Conservation (phyloP, 2,797 vertebrate genomes). For the Sarcophilus harrisii region DNA sequence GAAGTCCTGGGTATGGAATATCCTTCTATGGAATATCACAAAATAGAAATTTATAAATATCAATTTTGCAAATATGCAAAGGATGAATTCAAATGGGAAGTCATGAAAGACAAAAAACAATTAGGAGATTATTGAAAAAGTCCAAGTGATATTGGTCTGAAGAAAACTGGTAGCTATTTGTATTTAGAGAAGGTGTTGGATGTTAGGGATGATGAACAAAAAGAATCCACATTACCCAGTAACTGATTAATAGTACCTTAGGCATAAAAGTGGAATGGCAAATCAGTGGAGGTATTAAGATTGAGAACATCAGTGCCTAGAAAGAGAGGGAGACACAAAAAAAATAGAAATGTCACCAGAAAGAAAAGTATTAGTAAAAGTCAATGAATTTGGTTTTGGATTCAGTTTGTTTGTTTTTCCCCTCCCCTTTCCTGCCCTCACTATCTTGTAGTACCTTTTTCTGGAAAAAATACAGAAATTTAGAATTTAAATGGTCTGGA, state of each 20-base stretch:
- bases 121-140: neutral
- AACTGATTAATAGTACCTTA: neutral
- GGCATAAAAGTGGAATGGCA: neutral
- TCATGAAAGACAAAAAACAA: neutral
- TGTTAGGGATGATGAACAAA: neutral
- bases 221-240: neutral
- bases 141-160: neutral
- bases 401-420: neutral
- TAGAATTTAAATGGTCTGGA: neutral
- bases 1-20: too few relatives aligned
- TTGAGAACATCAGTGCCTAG: neutral
- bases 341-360: neutral
- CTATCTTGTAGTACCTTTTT: neutral
- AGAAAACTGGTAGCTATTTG: neutral
- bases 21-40: too few relatives aligned
- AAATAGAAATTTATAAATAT: too few relatives aligned
- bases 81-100: too few relatives aligned
- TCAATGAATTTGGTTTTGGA: neutral
- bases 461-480: neutral
- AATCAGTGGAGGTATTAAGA: neutral
- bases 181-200: neutral
- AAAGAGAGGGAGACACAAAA: neutral
- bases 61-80: too few relatives aligned
- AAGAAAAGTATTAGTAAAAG: neutral
- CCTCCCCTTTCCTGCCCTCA: neutral